Base-by-base conservation (phyloP, 1,140 invertebrate species). In the Oreohelix idahoensis region DNA sequence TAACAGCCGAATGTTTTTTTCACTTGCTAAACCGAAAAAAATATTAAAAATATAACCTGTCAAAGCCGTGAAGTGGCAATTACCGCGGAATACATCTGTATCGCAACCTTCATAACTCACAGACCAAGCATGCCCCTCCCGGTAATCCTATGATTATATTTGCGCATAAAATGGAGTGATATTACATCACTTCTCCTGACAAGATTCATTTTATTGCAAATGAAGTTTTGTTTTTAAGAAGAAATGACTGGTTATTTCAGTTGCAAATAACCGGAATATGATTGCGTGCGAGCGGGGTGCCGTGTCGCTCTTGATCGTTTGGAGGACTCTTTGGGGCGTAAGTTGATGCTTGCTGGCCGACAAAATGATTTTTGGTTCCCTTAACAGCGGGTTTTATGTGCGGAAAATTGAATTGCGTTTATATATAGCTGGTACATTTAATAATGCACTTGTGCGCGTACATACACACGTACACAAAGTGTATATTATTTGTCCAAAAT, bases 191-290 rank as follows among this genome's bases (percentile, higher is more conserved):
- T 73, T 26, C 71, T 42, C 23, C 11, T 45, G 36, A 39, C 17
- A 73, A 8, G 69, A 73, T 73, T 73, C 71, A 73, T 73, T 73
- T 73, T 73, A 73, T 73, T 73, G 71, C 71, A 73, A 73, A 73
- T 73, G 71, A 73, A 73, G 71, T 73, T 73, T 71, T 13, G 4
- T 71, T 71, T 17, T 20, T 66, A 32, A 5, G 29, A 58, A 58
- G 51, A 42, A 39, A 26, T 23, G 38, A 29, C 71, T 39, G 71
- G 36, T 39, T 39, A 42, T 73, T 73, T 26, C 42, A 73, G 23
- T 42, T 73, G 38, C 71, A 73, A 73, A 73, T 73, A 39, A 39
- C 71, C 1, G 17, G 36, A 42, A 73, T 73, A 39, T 42, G 71
- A 42, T 73, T 45, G 71, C 71, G 71, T 73, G 71, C 11, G 15